These are phyloP conservation scores for Atopsyche davidsoni DNA, from an alignment of 1,140 invertebrate genomes.

Conservation along the genomic window DNA sequence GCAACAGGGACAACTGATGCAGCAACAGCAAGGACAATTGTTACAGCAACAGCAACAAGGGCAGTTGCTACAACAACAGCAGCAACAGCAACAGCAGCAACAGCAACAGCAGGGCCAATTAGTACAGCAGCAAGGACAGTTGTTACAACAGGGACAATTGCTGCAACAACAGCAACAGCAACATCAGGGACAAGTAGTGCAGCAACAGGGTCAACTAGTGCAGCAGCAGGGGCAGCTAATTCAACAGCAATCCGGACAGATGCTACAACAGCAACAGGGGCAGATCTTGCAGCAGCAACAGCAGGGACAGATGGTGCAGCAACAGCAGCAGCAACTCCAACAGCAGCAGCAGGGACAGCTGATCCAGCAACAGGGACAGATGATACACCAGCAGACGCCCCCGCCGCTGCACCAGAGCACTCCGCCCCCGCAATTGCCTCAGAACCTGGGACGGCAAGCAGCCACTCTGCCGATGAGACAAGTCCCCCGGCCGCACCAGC, in stretches of 20 bases:
- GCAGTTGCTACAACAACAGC: conserved; percentile 10
- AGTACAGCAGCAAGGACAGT: too few relatives aligned
- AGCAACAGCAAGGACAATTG: conserved; percentile 10
- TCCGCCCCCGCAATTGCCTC: conserved; percentile 15
- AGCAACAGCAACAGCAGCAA: conserved; percentile 6
- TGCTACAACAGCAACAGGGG: conserved; percentile 7
- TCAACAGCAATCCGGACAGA: not conserved
- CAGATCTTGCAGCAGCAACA: conserved; percentile 7
- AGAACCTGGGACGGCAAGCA: conserved; percentile 10
- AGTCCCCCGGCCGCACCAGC: conserved; percentile 16
- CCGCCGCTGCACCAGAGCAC: conserved; percentile 12
- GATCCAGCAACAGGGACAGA: conserved; percentile 8
- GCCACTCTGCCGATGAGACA: conserved; percentile 13
- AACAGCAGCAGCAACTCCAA: conserved; percentile 9
- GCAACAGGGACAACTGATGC: not conserved
- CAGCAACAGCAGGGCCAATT: not conserved
- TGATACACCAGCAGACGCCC: conserved; percentile 16
- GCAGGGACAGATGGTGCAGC: conserved; percentile 7
- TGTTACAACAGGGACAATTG: conserved; percentile 4
- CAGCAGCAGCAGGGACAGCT: conserved; percentile 16
- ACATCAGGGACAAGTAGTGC: not conserved
- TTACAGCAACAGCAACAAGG: conserved; percentile 2
- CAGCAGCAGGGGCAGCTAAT: conserved; percentile 13
- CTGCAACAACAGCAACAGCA: conserved; percentile 11
- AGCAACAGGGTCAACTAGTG: conserved; percentile 3